phyloP scores from a whole-genome alignment of 2,113 vertebrate species.

The Suricata suricatta region DNA sequence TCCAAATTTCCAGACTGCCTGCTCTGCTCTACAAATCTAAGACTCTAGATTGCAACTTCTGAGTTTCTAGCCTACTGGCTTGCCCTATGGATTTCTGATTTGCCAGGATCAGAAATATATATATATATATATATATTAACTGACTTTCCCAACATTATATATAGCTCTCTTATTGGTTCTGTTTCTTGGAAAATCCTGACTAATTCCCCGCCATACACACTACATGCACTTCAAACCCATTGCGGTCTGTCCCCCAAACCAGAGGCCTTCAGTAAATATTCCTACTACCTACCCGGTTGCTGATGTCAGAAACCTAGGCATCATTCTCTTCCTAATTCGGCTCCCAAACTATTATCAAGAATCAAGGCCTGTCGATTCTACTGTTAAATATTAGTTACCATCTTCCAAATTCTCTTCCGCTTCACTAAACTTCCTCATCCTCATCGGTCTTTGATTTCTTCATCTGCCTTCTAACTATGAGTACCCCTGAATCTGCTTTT shows the following conservation, averaged over 20 bases:
- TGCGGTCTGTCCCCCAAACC: background rate
- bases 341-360: background rate
- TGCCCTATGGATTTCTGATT: background rate
- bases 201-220: background rate
- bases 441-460: background rate
- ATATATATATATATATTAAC: background rate
- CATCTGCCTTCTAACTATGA: background rate
- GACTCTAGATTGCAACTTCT: background rate
- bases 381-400: background rate
- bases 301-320: background rate
- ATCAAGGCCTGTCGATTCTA: background rate
- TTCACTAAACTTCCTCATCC: background rate
- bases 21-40: background rate
- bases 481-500: background rate
- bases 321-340: background rate
- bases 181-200: background rate
- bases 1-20: background rate
- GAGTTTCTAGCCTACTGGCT: background rate
- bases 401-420: background rate
- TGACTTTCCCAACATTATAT: background rate
- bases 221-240: background rate
- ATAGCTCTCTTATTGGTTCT: background rate
- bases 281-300: background rate
- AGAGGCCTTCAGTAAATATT: background rate
- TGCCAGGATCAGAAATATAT: background rate